Base-by-base conservation (phyloP, 2,113 vertebrate genomes). In the Notothenia coriiceps region DNA sequence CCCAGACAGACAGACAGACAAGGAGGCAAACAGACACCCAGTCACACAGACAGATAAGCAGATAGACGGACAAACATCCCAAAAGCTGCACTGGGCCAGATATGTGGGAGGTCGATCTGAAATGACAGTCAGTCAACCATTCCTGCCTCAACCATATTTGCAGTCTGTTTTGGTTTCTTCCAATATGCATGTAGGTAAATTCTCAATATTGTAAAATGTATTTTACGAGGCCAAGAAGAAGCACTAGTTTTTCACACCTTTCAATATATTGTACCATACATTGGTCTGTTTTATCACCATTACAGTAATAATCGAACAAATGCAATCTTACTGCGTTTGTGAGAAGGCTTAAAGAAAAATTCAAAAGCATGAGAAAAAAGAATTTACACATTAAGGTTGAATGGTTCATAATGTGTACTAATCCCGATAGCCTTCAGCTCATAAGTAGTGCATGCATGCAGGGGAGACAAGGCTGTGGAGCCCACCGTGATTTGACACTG, bases 91-190 rank as follows among this genome's bases (percentile, higher is more conserved):
- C 46, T 25, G 59, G 78, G 85, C 64, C 85, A 89, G 89, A 90
- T 88, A 90, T 55, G 90, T 79, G 82, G 63, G 88, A 80, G 77
- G 86, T 80, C 90, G 87, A 90, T 89, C 81, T 75, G 85, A 91
- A 90, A 92, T 89, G 88, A 88, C 91, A 80, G 84, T 73, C 86
- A 91, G 82, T 91, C 88, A 88, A 86, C 83, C 86, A 83, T 92
- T 89, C 67, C 77, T 79, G 75, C 84, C 83, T 89, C 80, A 79
- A 86, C 68, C 86, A 88, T 86, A 89, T 90, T 88, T 88, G 76
- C 80, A 84, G 85, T 78, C 75, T 90, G 83, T 85, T 91, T 91
- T 83, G 82, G 71, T 88, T 81, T 86, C 83, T 91, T 87, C 82
- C 67, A 43, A 82, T 74, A 55, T 88, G 60, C 52, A 35, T 71